A percentile compares a stretch with the other conserved stretches of the same genome.
Evolutionary conservation across 2,113 vertebrate species (phyloP).

Genomic region (Sylvilagus bachmani): DNA sequence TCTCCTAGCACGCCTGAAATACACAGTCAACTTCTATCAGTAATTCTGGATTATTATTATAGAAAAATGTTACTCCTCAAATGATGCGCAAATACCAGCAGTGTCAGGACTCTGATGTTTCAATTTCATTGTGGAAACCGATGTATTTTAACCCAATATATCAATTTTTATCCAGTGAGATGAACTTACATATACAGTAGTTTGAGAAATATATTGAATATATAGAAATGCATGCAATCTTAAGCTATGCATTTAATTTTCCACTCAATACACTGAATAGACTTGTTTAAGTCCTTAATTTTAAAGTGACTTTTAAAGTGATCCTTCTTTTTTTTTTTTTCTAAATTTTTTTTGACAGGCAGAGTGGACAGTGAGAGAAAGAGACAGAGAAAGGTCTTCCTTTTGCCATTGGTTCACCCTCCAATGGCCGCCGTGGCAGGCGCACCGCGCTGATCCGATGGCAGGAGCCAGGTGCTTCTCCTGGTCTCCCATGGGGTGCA

Average conservation of each 20-base stretch:
- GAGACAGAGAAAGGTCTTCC: too few species aligned
- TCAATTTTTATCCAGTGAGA: background rate
- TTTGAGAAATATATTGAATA: background rate
- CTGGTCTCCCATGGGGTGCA: too few species aligned
- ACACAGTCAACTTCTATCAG: background rate
- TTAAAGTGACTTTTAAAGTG: conserved; percentile 15
- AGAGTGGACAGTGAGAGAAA: too few species aligned
- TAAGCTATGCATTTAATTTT: background rate
- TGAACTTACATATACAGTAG: background rate
- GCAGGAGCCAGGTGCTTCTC: too few species aligned
- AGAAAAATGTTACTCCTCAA: background rate
- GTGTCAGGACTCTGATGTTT: background rate
- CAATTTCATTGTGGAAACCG: background rate
- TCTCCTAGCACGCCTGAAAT: background rate
- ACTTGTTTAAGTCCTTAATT: conserved; percentile 39
- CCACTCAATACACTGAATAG: background rate
- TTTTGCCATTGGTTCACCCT: too few species aligned
- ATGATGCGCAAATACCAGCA: conserved; percentile 4
- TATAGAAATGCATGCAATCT: background rate
- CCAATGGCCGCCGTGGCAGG: too few species aligned
- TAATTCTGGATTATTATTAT: background rate
- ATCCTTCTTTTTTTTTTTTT: too few species aligned
- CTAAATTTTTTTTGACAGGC: too few species aligned
- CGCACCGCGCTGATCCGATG: too few species aligned
- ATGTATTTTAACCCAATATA: conserved; percentile 17